Conservation (phyloP, 2,797 vertebrate genomes). For the Spinus olivaceus region DNA sequence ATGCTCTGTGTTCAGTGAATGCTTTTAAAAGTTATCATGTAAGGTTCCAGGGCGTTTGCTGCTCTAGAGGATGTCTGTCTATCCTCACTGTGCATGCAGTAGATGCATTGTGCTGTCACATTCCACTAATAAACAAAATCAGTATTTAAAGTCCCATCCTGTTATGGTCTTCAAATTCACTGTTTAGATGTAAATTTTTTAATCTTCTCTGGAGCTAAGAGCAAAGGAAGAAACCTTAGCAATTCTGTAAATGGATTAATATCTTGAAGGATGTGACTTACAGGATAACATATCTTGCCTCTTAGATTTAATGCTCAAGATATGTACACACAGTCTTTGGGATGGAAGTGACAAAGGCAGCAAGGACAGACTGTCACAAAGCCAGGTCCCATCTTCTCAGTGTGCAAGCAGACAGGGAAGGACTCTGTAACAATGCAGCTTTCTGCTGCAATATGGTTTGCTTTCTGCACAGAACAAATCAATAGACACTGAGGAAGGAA, state of each 20-base stretch:
- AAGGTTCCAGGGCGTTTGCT: neutral
- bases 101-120: neutral
- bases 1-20: slow-evolving; percentile 4
- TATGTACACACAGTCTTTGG: neutral
- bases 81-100: neutral
- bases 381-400: neutral
- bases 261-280: neutral
- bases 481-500: neutral
- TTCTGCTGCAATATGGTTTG: neutral
- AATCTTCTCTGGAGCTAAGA: slow-evolving; percentile 22
- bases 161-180: neutral
- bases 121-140: slow-evolving; percentile 30
- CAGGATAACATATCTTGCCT: neutral
- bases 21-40: slow-evolving; percentile 6
- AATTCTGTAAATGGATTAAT: slow-evolving; percentile 8
- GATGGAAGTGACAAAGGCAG: neutral
- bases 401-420: neutral
- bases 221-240: neutral
- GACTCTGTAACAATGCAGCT: neutral
- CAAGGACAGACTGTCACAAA: neutral
- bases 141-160: neutral
- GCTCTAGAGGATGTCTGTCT: slow-evolving; percentile 1
- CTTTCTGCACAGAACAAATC: neutral
- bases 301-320: neutral
- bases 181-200: slow-evolving; percentile 33